These are phyloP conservation scores for Gymnopithys bicolor DNA, from an alignment of 2,797 vertebrate genomes.

Conservation along the genomic window DNA sequence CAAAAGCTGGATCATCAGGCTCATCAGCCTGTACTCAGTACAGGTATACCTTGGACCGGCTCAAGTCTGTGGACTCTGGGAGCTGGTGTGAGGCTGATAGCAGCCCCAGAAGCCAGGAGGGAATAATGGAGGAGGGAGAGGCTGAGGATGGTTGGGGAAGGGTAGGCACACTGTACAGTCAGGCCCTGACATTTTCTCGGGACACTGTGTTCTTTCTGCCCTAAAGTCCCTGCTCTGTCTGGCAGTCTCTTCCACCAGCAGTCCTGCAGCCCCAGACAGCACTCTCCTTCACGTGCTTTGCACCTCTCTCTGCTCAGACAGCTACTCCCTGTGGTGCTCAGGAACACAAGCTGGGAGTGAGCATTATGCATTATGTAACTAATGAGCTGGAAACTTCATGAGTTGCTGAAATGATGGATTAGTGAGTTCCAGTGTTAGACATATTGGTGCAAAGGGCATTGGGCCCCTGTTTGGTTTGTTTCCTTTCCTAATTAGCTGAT, in stretches of 20 bases:
- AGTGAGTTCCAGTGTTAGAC: accelerated
- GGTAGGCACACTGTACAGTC: accelerated
- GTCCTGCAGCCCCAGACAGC: background rate
- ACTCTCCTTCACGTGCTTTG: accelerated
- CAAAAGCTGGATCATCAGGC: background rate
- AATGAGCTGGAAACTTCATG: background rate
- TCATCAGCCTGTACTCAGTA: background rate
- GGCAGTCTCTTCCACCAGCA: background rate
- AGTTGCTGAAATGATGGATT: background rate
- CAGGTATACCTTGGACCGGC: no score
- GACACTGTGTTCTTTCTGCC: background rate
- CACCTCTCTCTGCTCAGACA: accelerated
- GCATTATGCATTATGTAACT: accelerated
- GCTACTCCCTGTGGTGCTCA: background rate
- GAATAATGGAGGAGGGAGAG: background rate
- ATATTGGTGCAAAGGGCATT: accelerated
- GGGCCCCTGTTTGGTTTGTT: background rate
- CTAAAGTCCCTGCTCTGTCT: background rate
- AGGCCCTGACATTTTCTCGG: accelerated
- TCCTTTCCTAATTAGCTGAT: background rate
- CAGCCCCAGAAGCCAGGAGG: background rate
- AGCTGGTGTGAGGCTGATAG: accelerated
- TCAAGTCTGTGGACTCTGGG: background rate
- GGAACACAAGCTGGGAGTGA: background rate
- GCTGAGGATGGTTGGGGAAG: background rate